Evolutionary conservation across 2,113 vertebrate species (phyloP), one percentile per base, ranked within the genome.

Genomic region (Ctenomys sociabilis): DNA sequence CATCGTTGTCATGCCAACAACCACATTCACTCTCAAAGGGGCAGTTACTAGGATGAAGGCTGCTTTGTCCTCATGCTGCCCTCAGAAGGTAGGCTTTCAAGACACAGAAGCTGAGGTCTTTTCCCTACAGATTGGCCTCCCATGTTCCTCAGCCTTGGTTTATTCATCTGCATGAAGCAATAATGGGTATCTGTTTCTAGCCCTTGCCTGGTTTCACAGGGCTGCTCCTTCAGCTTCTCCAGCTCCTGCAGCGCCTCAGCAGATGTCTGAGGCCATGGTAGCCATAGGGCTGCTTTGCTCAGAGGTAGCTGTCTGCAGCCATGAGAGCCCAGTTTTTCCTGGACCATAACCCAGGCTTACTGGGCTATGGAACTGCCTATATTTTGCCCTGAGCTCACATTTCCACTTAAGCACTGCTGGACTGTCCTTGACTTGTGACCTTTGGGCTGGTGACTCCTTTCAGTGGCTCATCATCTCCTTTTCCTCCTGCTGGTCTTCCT

Each of bases 401-500:
- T 35, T 95, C 52, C 32, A 80, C n/a, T 92, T 95, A 66, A 85
- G 63, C 45, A 19, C 24, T 59, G 52, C 1, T 17, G 70, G 85
- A 32, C 68, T 57, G 61, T 61, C 63, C n/a, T 92, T 96, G 72
- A 85, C 40, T 63, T 82, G 19, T 88, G 59, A 72, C 64, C 66
- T 85, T 84, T 32, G 45, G 40, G 21, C 70, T 88, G 70, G n/a
- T 75, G 80, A 57, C 57, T 81, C 73, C 63, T 57, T 49, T 30
- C 40, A 70, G 61, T 52, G 54, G 80, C 37, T 84, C 6, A 57
- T 30, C 70, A 32, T 87, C 49, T 90, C 22, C 57, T 94, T 73
- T 87, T 88, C 49, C 49, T 83, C 49, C 37, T 94, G 32, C 91
- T 88, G 59, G 4, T 85, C 82, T 94, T 82, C 45, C 43, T 54